Evolutionary conservation across 2,797 vertebrate species (phyloP), one percentile per base, ranked within the genome.

Genomic region (Urocyon cinereoargenteus): DNA sequence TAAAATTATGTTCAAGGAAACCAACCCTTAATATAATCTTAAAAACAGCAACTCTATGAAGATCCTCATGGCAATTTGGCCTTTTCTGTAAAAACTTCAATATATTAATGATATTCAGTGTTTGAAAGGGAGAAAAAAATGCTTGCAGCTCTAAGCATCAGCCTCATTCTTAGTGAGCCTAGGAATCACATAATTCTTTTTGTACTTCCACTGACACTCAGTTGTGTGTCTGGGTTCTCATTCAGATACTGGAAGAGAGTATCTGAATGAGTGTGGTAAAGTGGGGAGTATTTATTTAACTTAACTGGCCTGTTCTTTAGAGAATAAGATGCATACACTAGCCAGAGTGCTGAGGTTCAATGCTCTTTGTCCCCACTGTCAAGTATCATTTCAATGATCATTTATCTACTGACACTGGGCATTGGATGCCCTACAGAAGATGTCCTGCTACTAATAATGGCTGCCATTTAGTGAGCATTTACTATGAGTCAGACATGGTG

Each of bases 1-100:
- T 73, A 82, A 93, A 91, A 73, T 21, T 90, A 49, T 36, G 31
- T 87, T 86, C 77, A 92, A 92, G 77, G 94, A 96, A 89, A 62
- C 31, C 12, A 64, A 57, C 26, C 16, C n/a, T 49, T 26, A 86
- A 61, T 68, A 36, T 34, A 68, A 68, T 34, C 66, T 68, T 34
- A 34, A 68, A 34, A 21, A 40, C 40, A 68, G 51, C 51, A 40
- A 40, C 40, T 40, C 40, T 40, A 68, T 21, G 53, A 90, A 94
- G 55, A 81, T 26, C 28, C 19, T 95, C 5, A 2, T 18, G 94
- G 57, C 24, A 26, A 81, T 72, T 61, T 94, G 36, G 24, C 28
- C 83, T 86, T 93, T 62, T 55, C 22, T 88, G 36, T 75, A 59
- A 79, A 87, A 88, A 78, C 57, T 75, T 91, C 78, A 92, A 36